These are phyloP conservation scores for Blastomussa wellsi DNA, from an alignment of 92 coral and sea anemone genomes.

Conservation along the genomic window DNA sequence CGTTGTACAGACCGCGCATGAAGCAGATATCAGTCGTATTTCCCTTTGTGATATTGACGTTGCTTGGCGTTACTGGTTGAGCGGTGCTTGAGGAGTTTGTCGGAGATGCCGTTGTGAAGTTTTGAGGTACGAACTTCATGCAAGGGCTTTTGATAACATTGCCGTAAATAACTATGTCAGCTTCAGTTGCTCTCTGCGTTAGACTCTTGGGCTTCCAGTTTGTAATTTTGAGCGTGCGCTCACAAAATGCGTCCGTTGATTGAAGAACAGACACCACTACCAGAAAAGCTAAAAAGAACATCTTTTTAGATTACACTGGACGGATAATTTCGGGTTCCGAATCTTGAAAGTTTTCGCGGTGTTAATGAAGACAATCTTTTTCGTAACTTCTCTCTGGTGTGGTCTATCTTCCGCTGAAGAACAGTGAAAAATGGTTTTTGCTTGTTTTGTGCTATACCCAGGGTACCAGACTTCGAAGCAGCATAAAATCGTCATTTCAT, in stretches of 20 bases:
- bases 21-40: slow-evolving; percentile 31
- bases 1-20: slow-evolving; percentile 63
- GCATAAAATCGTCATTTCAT: neutral
- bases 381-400: neutral
- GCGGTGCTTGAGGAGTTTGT: slow-evolving; percentile 33
- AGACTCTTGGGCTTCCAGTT: slow-evolving; percentile 64
- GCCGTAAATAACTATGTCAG: slow-evolving; percentile 78
- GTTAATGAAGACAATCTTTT: neutral
- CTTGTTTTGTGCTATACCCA: too few species aligned
- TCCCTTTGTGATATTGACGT: slow-evolving; percentile 27
- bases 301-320: neutral
- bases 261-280: slow-evolving; percentile 1
- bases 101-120: slow-evolving; percentile 2
- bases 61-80: slow-evolving; percentile 26
- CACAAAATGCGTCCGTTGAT: slow-evolving; percentile 62
- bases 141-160: slow-evolving; percentile 77
- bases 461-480: neutral
- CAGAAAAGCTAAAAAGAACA: slow-evolving; percentile 1
- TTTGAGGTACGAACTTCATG: slow-evolving; percentile 23
- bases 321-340: neutral
- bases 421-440: neutral
- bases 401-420: neutral
- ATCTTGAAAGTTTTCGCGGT: neutral
- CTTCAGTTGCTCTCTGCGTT: slow-evolving; percentile 65
- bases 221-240: slow-evolving; percentile 54